Evolutionary conservation across 2,797 vertebrate genomes (phyloP), one percentile per base, ranked within the genome.

Genomic region (Aselliscus stoliczkanus): DNA sequence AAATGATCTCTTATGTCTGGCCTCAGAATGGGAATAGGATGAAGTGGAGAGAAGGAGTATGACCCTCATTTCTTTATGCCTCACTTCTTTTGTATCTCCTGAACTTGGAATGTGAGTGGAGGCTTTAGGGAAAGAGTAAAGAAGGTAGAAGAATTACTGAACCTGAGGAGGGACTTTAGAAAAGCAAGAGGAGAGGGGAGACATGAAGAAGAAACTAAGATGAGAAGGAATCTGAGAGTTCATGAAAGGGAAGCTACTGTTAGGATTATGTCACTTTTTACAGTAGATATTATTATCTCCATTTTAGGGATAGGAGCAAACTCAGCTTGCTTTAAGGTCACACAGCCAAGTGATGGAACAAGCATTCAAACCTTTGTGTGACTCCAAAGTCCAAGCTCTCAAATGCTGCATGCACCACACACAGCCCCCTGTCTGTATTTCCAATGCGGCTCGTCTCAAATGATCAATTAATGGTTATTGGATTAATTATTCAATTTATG

Each of bases 81-180:
- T 87, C 58, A 11, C 37, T 37, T 89, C 31, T 84, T 76, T 79
- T 79, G 7, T 93, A 20, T 88, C 52, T 92, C 54, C 58, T 94
- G 54, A 80, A 81, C 18, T 90, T 77, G 12, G 62, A 81, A 18
- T 81, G 7, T 94, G 67, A 90, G 47, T 76, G 77, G 69, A 93
- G 60, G n/a, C 47, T 94, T 94, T 80, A 47, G n/a, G n/a, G 34
- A 79, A 91, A 84, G 64, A 90, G 14, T 79, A 50, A 82, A 94
- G 39, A 81, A 77, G 27, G 8, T 76, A 29, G 60, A 76, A 88
- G 50, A 75, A 44, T 83, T 58, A 64, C 29, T 77, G 62, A 96
- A 93, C 92, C 42, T 64, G 23, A 77, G 58, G 56, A 77, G 23
- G 14, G 42, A 75, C 18, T 15, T 90, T 64, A 37, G 73, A 96